Conservation (phyloP, 2,888 invertebrate genomes). For the Aleiodes testaceus region DNA sequence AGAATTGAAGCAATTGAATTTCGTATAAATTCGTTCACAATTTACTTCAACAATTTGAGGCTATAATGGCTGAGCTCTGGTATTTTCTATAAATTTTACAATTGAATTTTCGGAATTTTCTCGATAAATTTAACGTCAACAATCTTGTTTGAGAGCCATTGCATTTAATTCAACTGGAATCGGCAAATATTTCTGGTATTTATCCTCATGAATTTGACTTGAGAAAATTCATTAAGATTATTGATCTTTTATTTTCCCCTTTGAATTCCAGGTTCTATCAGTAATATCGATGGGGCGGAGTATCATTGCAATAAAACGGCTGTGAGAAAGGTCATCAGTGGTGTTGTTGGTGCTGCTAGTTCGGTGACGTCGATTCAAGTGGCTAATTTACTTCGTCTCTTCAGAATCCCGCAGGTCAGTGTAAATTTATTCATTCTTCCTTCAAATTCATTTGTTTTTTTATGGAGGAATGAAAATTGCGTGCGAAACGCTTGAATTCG, state of each 20-base stretch:
- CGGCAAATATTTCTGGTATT: slow-evolving; percentile 10
- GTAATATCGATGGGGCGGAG: slow-evolving; percentile 93
- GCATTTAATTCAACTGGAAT: background rate
- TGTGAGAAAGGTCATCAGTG: slow-evolving; percentile 89
- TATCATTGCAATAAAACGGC: slow-evolving; percentile 89
- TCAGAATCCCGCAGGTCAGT: slow-evolving; percentile 86
- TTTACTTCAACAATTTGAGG: slow-evolving; percentile 1
- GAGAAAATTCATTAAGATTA: slow-evolving; percentile 9
- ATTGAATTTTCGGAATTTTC: slow-evolving; percentile 9
- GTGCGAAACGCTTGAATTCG: background rate
- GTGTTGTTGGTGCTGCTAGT: slow-evolving; percentile 91
- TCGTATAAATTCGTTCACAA: background rate
- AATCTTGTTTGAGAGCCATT: slow-evolving; percentile 2
- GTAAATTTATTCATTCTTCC: background rate
- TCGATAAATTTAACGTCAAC: slow-evolving; percentile 7
- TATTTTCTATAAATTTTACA: slow-evolving; percentile 7
- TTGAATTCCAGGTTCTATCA: slow-evolving; percentile 87
- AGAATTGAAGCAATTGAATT: slow-evolving; percentile 1
- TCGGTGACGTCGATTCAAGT: slow-evolving; percentile 98
- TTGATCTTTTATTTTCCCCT: background rate
- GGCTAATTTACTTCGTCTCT: slow-evolving; percentile 91
- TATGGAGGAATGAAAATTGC: no score
- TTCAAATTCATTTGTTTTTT: background rate
- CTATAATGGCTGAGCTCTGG: background rate
- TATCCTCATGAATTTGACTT: background rate